Base-by-base conservation (phyloP, 2,113 vertebrate genomes). In the Pogonocichla stellata region DNA sequence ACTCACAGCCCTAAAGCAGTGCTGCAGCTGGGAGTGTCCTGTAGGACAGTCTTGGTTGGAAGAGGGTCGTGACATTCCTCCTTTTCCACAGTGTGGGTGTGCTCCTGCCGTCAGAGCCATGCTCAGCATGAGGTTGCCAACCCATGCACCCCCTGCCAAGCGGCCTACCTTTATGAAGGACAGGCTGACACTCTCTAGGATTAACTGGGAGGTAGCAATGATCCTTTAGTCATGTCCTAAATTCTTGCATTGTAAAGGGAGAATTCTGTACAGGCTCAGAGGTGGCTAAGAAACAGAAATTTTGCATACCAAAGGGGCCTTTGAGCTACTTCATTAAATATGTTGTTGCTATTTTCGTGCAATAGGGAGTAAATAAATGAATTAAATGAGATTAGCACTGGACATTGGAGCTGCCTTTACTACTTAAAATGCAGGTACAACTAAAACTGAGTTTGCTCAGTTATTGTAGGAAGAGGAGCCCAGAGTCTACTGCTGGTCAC, bases 171-270 rank as follows among this genome's bases (percentile, higher is more conserved):
- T 54, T 19, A 78, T 18, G n/a, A 88, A 64, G 62, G 58, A 38
- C 29, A 33, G 31, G 8, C 60, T 67, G 75, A n/a, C 24, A 5
- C 33, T 74, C 50, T 54, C 50, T 19, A 80, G 74, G 34, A 73
- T 91, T 94, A 94, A 60, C 61, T 60, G 18, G 28, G 58, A 86
- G 48, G 45, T 38, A 80, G 42, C 38, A 90, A 14, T 7, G 28
- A 57, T 53, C 38, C 58, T 86, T 86, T 62, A 88, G n/a, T 62
- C 47, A 36, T 38, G 82, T 66, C 60, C 60, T 92, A 83, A 88
- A 88, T 90, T 88, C 88, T 90, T 94, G 79, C 56, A 83, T 64
- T 86, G 47, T 83, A 80, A 94, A 90, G 56, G 71, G 23, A 71
- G n/a, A 71, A 48, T 80, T 95, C 75, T 80, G 11, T 80, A 56